These are phyloP conservation scores for Pterocles burchelli DNA, from an alignment of 2,113 vertebrate genomes.

Conservation along the genomic window DNA sequence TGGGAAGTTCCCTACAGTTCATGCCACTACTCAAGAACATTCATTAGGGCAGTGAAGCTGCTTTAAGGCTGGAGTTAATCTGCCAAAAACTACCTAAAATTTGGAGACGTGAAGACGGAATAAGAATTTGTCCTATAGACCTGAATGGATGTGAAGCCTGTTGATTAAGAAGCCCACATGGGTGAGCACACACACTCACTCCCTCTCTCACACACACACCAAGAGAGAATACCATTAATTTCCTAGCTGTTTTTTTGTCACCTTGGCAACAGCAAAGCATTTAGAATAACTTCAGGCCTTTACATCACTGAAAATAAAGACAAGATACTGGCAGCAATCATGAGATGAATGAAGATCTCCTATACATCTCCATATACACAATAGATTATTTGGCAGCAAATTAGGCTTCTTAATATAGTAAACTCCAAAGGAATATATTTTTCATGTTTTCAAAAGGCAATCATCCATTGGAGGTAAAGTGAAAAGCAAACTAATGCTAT, in stretches of 20 bases:
- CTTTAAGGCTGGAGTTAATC: background rate
- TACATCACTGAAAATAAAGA: slow-evolving; percentile 10
- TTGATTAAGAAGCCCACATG: background rate
- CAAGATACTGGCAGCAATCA: background rate
- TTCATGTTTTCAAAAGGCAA: background rate
- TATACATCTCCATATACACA: background rate
- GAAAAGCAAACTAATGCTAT: background rate
- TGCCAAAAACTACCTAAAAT: background rate
- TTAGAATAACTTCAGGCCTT: slow-evolving; percentile 17
- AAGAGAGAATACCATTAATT: background rate
- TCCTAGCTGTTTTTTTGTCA: slow-evolving; percentile 17
- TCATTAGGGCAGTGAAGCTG: background rate
- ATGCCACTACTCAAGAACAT: background rate
- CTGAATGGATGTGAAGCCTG: background rate
- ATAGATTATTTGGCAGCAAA: background rate
- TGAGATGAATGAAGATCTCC: background rate
- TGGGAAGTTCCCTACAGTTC: background rate
- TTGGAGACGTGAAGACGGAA: background rate
- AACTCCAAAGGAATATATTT: background rate
- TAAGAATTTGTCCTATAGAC: background rate
- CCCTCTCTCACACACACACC: background rate
- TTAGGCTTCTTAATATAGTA: background rate
- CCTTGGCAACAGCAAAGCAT: slow-evolving; percentile 25
- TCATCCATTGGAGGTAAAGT: background rate
- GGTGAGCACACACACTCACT: background rate